These are phyloP conservation scores for Peromyscus maniculatus DNA, from an alignment of 2,113 vertebrate genomes.

Conservation along the genomic window DNA sequence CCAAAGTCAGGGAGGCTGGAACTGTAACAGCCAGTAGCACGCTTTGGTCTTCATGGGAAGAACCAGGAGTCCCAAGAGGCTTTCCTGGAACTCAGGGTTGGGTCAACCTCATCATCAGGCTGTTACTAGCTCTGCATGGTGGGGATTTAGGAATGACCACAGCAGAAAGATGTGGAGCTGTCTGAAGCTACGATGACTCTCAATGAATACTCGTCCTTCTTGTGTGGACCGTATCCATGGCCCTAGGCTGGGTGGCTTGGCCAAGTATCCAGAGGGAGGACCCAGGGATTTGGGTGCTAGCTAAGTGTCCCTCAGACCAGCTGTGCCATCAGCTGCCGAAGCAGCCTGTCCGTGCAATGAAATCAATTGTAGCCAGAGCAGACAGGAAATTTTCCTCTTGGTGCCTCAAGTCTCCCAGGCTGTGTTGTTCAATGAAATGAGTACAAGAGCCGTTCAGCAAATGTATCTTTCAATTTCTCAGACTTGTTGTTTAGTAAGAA, in stretches of 20 bases:
- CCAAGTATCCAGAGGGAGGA: accelerated
- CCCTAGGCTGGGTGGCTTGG: accelerated
- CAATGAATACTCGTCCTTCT: no score
- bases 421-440: constrained; percentile 73
- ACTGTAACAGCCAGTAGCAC: no score
- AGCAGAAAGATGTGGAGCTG: accelerated
- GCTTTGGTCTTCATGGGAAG: neutral
- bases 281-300: accelerated
- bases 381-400: constrained; percentile 71
- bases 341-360: neutral
- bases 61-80: accelerated
- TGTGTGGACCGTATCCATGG: accelerated
- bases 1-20: neutral
- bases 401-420: constrained; percentile 59
- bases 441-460: constrained; percentile 49
- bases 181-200: neutral
- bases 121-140: accelerated
- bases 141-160: accelerated
- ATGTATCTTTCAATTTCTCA: constrained; percentile 69
- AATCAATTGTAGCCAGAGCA: constrained; percentile 46
- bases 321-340: neutral
- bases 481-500: constrained; percentile 73
- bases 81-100: neutral
- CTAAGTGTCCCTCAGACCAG: neutral
- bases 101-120: neutral